Conservation (phyloP, 2,797 vertebrate species). For the Oreochromis mossambicus region DNA sequence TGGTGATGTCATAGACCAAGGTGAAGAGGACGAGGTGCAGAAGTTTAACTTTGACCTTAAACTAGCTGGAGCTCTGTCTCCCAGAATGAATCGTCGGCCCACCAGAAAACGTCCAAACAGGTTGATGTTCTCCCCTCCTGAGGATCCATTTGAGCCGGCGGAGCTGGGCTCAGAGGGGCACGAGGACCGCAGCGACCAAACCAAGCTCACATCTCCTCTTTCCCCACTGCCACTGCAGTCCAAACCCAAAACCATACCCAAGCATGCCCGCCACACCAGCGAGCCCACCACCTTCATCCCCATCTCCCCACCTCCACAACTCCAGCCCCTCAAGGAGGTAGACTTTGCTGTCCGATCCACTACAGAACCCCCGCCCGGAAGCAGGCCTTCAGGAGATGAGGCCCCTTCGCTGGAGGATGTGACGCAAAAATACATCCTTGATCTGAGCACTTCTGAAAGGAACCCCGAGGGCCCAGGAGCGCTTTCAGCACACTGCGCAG, state of each 20-base stretch:
- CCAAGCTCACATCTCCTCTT: constrained; percentile 33
- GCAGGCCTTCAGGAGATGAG: constrained; percentile 64
- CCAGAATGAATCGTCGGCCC: constrained; percentile 79
- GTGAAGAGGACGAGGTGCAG: constrained; percentile 34
- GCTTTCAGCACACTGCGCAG: constrained; percentile 21
- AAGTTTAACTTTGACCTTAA: constrained; percentile 83
- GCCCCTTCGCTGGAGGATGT: constrained; percentile 86
- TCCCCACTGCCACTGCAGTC: constrained; percentile 10
- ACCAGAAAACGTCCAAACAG: constrained; percentile 85
- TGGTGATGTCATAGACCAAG: constrained; percentile 41
- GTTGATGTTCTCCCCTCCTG: constrained; percentile 68
- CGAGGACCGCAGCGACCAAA: constrained; percentile 7
- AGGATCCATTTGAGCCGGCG: constrained; percentile 63
- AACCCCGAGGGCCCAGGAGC: constrained; percentile 61
- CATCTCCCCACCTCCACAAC: constrained; percentile 76
- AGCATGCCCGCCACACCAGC: constrained; percentile 88
- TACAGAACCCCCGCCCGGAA: constrained; percentile 47
- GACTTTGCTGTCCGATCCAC: constrained; percentile 22
- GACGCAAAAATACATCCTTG: constrained; percentile 85
- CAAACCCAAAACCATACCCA: constrained; percentile 67
- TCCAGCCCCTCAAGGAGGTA: constrained; percentile 49
- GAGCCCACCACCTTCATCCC: constrained; percentile 87
- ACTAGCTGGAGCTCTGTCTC: constrained; percentile 80
- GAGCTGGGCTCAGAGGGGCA: constrained; percentile 46
- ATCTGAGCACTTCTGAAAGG: constrained; percentile 69